phyloP scores from a whole-genome alignment of 2,888 invertebrate species.

The Zaprionus bogoriensis region DNA sequence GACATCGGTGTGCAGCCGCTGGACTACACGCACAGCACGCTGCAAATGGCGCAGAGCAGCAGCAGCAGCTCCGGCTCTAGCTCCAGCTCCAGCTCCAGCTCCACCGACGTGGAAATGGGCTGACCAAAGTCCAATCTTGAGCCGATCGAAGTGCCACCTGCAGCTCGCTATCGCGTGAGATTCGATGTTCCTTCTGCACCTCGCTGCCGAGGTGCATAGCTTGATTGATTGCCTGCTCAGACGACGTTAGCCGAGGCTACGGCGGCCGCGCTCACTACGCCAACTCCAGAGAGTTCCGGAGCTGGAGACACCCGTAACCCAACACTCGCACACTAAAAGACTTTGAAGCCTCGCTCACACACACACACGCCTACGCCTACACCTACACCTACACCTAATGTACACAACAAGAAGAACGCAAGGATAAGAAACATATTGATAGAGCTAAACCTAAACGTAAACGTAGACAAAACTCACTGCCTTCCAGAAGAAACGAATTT shows the following conservation, averaged over 20 bases:
- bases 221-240: constrained; percentile 27
- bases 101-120: constrained; percentile 67
- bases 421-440: constrained; percentile 9
- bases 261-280: constrained; percentile 36
- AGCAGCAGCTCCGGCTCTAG: constrained; percentile 4
- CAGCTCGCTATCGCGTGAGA: constrained; percentile 51
- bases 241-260: constrained; percentile 38
- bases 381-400: constrained; percentile 4
- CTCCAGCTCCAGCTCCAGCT: constrained; percentile 1
- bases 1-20: constrained; percentile 67
- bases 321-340: constrained; percentile 57
- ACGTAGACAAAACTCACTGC: constrained; percentile 62
- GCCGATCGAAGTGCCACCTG: constrained; percentile 32
- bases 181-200: constrained; percentile 15
- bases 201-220: not conserved
- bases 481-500: constrained; percentile 57
- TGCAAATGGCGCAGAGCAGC: constrained; percentile 54
- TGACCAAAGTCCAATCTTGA: constrained; percentile 36
- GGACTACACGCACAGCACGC: constrained; percentile 68
- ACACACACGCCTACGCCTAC: constrained; percentile 36
- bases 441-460: constrained; percentile 25
- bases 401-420: not conserved
- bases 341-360: constrained; percentile 73
- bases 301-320: constrained; percentile 23
- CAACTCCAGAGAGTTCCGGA: constrained; percentile 14